A percentile compares a stretch with the other conserved stretches of the same genome.
Conservation (phyloP, 2,888 invertebrate species). For the Smittia sp. region DNA sequence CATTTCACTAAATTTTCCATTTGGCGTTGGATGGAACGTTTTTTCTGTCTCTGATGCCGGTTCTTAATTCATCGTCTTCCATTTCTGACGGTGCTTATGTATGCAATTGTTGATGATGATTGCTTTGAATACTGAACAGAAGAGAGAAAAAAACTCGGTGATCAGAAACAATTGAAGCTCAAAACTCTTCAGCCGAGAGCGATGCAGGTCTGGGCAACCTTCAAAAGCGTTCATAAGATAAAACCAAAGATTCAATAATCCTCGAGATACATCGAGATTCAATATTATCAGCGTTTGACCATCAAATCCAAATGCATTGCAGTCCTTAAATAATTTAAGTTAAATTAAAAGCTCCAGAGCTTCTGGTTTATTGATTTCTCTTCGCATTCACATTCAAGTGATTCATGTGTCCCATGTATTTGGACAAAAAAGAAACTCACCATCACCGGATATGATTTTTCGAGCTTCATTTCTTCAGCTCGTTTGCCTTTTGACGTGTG, state of each 20-base stretch:
- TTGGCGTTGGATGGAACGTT: conserved; percentile 2
- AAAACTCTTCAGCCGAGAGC: too few species aligned
- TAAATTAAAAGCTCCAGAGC: too few species aligned
- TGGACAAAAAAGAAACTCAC: conserved; percentile 38
- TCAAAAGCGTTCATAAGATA: too few species aligned
- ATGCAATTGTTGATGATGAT: conserved; percentile 22
- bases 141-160: not conserved
- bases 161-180: conserved; percentile 13
- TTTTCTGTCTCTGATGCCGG: conserved; percentile 21
- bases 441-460: conserved; percentile 40
- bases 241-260: too few species aligned
- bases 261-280: too few species aligned
- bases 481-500: conserved; percentile 20
- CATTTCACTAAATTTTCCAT: not conserved
- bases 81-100: conserved; percentile 30
- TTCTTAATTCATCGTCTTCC: conserved; percentile 28
- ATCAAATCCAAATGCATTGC: too few species aligned
- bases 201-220: too few species aligned
- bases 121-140: conserved; percentile 19
- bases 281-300: too few species aligned
- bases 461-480: conserved; percentile 33
- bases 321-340: too few species aligned
- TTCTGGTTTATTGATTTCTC: conserved; percentile 3
- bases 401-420: not conserved
- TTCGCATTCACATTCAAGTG: not conserved